Conservation (phyloP, 1,140 invertebrate genomes). For the Caenorhabditis remanei region DNA sequence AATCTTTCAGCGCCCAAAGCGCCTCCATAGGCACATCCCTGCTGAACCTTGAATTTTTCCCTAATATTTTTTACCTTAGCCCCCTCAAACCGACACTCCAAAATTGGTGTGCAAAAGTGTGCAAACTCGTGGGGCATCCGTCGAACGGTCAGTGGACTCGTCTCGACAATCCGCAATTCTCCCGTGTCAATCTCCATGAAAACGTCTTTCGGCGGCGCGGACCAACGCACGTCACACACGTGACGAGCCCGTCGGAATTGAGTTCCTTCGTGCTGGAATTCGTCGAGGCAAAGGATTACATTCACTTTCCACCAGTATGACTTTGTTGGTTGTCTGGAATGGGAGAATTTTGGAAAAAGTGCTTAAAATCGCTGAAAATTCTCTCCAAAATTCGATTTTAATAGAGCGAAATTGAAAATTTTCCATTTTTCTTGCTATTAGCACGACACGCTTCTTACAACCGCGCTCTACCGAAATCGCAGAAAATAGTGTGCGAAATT, state of each 20-base stretch:
- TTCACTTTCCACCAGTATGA: background rate
- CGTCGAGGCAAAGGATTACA: background rate
- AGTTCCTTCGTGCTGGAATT: background rate
- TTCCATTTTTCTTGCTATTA: no score
- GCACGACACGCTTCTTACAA: no score
- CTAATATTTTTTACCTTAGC: background rate
- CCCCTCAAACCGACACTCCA: background rate
- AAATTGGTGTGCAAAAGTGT: background rate
- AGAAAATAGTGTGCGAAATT: no score
- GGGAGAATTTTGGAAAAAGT: no score
- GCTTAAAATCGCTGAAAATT: no score
- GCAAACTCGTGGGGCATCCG: background rate
- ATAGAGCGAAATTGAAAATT: no score
- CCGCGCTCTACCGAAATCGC: no score
- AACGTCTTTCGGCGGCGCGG: background rate
- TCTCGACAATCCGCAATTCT: background rate
- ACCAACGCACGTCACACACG: background rate
- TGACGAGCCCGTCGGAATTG: conserved; percentile 3
- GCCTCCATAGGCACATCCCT: no score
- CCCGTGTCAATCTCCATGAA: conserved; percentile 1
- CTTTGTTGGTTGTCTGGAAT: no score
- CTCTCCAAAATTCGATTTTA: no score
- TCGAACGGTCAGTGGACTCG: background rate
- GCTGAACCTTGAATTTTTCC: no score
- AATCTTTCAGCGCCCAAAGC: no score